phyloP scores from a whole-genome alignment of 2,888 invertebrate genomes.

The Meteorus cinctellus region DNA sequence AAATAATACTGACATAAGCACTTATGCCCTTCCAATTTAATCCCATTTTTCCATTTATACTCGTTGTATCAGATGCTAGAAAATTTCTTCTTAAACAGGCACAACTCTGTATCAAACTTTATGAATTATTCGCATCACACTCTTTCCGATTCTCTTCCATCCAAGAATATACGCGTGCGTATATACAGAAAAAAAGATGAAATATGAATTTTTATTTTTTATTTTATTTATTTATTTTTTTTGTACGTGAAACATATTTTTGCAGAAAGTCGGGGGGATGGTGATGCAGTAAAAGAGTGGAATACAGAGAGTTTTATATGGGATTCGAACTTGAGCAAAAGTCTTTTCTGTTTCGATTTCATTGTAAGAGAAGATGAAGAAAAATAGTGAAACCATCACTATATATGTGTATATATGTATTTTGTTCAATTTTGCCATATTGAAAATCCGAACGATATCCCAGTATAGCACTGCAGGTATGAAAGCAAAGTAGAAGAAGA shows the following conservation, averaged over 20 bases:
- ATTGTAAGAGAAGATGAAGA: background rate
- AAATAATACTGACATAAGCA: too few species aligned
- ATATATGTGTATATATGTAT: background rate
- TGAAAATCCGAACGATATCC: conserved; percentile 46
- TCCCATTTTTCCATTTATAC: too few species aligned
- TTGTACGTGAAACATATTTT: background rate
- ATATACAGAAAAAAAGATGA: background rate
- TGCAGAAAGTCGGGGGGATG: background rate
- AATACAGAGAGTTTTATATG: background rate
- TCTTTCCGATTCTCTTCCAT: too few species aligned
- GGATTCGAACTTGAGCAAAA: background rate
- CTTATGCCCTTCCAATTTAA: too few species aligned
- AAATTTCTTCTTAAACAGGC: too few species aligned
- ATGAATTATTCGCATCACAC: too few species aligned
- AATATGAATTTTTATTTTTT: background rate
- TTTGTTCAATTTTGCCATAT: conserved; percentile 38
- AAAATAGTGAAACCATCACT: background rate
- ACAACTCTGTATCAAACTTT: too few species aligned
- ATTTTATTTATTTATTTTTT: background rate
- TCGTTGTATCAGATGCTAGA: too few species aligned
- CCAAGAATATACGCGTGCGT: background rate
- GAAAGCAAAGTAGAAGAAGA: background rate
- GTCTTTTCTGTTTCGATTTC: conserved; percentile 13
- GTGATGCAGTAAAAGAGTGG: conserved; percentile 6
- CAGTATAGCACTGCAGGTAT: conserved; percentile 17